A percentile compares a stretch with the other conserved stretches of the same genome.
These are phyloP conservation scores for Ridgeia piscesae DNA, from an alignment of 1,140 invertebrate genomes.

Conservation along the genomic window DNA sequence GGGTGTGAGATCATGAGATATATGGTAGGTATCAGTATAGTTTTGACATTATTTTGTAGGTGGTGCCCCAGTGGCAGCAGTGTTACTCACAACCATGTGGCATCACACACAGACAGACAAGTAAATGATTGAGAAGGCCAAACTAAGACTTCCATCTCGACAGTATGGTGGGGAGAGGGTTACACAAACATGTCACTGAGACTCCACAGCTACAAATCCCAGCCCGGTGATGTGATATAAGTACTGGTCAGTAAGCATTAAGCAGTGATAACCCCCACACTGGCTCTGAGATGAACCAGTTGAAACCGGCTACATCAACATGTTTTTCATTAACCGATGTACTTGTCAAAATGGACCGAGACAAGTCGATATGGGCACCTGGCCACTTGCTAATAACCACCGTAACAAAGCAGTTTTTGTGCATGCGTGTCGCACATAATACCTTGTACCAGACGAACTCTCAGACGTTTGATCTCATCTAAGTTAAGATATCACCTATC, in stretches of 20 bases:
- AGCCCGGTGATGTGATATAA: neutral
- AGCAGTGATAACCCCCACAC: neutral
- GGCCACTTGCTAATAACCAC: no score
- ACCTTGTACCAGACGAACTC: neutral
- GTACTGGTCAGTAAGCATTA: neutral
- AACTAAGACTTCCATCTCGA: neutral
- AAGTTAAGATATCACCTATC: neutral
- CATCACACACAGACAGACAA: neutral
- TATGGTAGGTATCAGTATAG: no score
- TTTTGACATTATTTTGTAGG: no score
- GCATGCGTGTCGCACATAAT: neutral
- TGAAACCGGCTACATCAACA: neutral
- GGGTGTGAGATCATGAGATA: no score
- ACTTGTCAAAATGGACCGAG: neutral
- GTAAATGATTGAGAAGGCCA: neutral
- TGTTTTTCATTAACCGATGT: neutral
- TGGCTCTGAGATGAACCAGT: neutral
- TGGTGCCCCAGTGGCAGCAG: no score
- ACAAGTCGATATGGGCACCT: neutral
- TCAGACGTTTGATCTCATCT: neutral
- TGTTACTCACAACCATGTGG: no score
- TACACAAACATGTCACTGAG: neutral
- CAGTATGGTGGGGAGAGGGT: neutral
- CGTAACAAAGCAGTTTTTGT: no score
- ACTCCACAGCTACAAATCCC: neutral